A percentile compares a stretch with the other conserved stretches of the same genome.
These are phyloP conservation scores for Lucifuga dentata DNA, from an alignment of 2,113 vertebrate genomes.

Conservation along the genomic window DNA sequence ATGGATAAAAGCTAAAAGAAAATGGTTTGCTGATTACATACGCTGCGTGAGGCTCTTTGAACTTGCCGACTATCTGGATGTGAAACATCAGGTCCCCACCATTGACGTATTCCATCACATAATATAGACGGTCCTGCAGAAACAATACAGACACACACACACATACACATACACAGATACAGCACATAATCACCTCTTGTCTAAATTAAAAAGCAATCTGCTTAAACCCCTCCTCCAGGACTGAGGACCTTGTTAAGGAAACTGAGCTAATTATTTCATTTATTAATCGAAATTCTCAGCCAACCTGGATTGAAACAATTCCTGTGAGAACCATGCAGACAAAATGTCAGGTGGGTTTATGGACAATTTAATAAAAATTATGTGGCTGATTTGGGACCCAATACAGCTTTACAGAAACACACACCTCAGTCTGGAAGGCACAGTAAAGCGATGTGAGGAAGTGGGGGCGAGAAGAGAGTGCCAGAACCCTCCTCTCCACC, in stretches of 20 bases:
- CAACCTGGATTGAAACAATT: slow-evolving; percentile 47
- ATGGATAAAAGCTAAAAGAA: slow-evolving; percentile 42
- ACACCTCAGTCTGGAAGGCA: slow-evolving; percentile 92
- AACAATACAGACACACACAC: slow-evolving; percentile 31
- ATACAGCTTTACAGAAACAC: not conserved
- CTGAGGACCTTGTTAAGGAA: slow-evolving; percentile 69
- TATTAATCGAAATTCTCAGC: slow-evolving; percentile 58
- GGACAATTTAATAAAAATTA: slow-evolving; percentile 51
- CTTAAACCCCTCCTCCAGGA: slow-evolving; percentile 63
- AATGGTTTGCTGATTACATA: slow-evolving; percentile 75
- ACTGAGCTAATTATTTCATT: slow-evolving; percentile 67
- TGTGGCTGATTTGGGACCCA: slow-evolving; percentile 26
- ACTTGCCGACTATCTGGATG: slow-evolving; percentile 93
- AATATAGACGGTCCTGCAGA: slow-evolving; percentile 91
- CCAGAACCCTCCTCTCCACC: slow-evolving; percentile 91
- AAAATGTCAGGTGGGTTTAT: slow-evolving; percentile 51
- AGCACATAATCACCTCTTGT: slow-evolving; percentile 52
- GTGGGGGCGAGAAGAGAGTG: slow-evolving; percentile 86
- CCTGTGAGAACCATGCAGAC: slow-evolving; percentile 37
- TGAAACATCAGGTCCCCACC: slow-evolving; percentile 96
- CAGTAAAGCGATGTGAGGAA: slow-evolving; percentile 92
- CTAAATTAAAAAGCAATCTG: slow-evolving; percentile 72
- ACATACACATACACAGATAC: slow-evolving; percentile 13
- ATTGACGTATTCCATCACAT: slow-evolving; percentile 95
- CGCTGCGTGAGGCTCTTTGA: slow-evolving; percentile 94